Conservation (phyloP, 2,888 invertebrate species). For the Drosophila demipolita region DNA sequence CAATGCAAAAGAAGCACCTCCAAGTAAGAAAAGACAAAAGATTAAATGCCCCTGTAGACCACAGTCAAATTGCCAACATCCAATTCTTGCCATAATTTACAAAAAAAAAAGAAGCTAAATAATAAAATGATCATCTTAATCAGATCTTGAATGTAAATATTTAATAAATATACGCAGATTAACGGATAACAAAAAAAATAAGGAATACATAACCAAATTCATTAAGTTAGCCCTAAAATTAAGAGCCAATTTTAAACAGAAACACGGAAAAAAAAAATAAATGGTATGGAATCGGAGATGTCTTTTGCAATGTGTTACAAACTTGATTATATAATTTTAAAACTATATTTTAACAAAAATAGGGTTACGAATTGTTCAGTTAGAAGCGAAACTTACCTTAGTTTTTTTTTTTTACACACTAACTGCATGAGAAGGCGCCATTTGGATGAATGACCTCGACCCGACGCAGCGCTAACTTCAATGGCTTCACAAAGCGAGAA, state of each 20-base stretch:
- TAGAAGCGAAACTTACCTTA: not conserved
- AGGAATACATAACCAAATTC: not conserved
- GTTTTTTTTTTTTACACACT: not conserved
- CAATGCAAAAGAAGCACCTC: not conserved
- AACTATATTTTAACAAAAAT: not conserved
- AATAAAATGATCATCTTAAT: not conserved
- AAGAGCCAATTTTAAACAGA: not conserved
- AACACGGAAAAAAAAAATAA: not conserved
- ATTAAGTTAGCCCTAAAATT: not conserved
- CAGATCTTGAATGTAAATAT: not conserved
- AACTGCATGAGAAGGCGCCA: not conserved
- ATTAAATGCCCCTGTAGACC: not conserved
- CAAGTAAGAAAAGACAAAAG: not conserved
- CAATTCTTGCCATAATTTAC: not conserved
- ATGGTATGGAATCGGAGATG: not conserved
- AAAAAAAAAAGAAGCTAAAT: not conserved
- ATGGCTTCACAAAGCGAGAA: constrained; percentile 37
- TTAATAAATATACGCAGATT: not conserved
- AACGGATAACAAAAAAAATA: not conserved
- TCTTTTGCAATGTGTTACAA: not conserved
- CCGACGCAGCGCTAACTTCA: constrained; percentile 37
- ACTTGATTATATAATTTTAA: not conserved
- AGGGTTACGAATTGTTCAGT: constrained; percentile 4
- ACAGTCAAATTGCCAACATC: not conserved
- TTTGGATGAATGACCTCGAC: constrained; percentile 60